phyloP scores from a whole-genome alignment of 1,140 invertebrate genomes.

The Psilanteris sp. region DNA sequence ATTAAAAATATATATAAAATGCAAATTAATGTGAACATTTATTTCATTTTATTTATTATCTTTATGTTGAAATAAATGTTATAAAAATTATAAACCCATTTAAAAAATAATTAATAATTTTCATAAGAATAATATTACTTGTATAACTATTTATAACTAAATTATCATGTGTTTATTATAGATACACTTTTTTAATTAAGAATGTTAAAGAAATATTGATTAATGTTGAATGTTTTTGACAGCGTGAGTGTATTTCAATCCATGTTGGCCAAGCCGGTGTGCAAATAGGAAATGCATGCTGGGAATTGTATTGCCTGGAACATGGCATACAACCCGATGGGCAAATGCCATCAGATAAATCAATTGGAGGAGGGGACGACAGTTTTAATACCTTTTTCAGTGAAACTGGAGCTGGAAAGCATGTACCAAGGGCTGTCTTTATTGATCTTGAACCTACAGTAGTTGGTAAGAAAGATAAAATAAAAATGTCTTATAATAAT shows the following conservation, averaged over 20 bases:
- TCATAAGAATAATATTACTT: no score
- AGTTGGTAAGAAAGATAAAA: slow-evolving; percentile 74
- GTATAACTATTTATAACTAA: no score
- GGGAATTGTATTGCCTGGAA: slow-evolving; percentile 92
- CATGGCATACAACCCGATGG: slow-evolving; percentile 95
- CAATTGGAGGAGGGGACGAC: slow-evolving; percentile 75
- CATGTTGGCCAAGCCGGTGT: slow-evolving; percentile 88
- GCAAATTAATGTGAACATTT: no score
- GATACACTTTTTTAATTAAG: not conserved
- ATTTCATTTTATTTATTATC: no score
- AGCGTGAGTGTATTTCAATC: slow-evolving; percentile 85
- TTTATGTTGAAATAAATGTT: no score
- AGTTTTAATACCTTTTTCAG: slow-evolving; percentile 83
- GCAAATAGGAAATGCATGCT: slow-evolving; percentile 87
- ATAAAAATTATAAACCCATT: no score
- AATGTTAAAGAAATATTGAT: not conserved
- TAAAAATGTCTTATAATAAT: no score
- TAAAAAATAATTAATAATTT: no score
- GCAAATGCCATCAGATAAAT: slow-evolving; percentile 82
- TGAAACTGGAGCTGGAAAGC: slow-evolving; percentile 77
- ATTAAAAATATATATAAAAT: no score
- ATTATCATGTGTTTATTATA: no score
- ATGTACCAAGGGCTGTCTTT: slow-evolving; percentile 74
- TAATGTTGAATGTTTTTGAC: slow-evolving; percentile 63
- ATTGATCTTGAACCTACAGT: slow-evolving; percentile 82